Conservation (phyloP, 1,140 invertebrate genomes). For the Drosophila athabasca region DNA sequence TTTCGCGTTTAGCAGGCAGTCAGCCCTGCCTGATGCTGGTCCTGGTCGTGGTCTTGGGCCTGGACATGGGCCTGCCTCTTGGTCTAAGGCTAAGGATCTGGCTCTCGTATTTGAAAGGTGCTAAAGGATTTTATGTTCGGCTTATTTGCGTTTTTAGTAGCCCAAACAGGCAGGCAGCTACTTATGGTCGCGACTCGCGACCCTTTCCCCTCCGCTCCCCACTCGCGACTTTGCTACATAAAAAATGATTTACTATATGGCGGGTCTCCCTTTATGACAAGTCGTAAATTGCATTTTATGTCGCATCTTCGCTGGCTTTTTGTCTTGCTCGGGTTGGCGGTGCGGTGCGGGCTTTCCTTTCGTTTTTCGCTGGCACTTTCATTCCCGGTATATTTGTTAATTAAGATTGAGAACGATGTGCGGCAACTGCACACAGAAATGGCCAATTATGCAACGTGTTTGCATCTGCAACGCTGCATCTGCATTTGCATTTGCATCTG, state of each 20-base stretch:
- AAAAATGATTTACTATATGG: slow-evolving; percentile 82
- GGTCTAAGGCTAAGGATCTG: not conserved
- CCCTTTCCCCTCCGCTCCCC: slow-evolving; percentile 14
- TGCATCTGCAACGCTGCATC: slow-evolving; percentile 53
- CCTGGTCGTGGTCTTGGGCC: slow-evolving; percentile 16
- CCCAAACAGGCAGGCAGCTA: slow-evolving; percentile 36
- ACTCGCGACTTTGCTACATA: slow-evolving; percentile 61
- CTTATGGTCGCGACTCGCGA: slow-evolving; percentile 36
- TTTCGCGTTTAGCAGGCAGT: slow-evolving; percentile 70
- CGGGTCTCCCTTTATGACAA: slow-evolving; percentile 79
- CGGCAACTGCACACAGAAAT: slow-evolving; percentile 78
- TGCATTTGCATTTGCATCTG: slow-evolving; percentile 43
- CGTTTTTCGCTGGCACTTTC: slow-evolving; percentile 49
- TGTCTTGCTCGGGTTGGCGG: not conserved
- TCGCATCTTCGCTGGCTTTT: slow-evolving; percentile 61
- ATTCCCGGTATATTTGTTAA: slow-evolving; percentile 80
- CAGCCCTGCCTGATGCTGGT: slow-evolving; percentile 4
- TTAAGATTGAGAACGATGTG: slow-evolving; percentile 81
- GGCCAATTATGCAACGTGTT: slow-evolving; percentile 79
- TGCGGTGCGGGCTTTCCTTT: not conserved
- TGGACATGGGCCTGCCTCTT: slow-evolving; percentile 7
- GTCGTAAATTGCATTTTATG: slow-evolving; percentile 81
- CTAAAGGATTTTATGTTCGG: slow-evolving; percentile 80
- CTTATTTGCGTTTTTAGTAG: slow-evolving; percentile 78
- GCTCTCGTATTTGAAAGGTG: slow-evolving; percentile 69